These are phyloP conservation scores for Eilema caniola DNA, from an alignment of 2,888 invertebrate species.

Conservation along the genomic window DNA sequence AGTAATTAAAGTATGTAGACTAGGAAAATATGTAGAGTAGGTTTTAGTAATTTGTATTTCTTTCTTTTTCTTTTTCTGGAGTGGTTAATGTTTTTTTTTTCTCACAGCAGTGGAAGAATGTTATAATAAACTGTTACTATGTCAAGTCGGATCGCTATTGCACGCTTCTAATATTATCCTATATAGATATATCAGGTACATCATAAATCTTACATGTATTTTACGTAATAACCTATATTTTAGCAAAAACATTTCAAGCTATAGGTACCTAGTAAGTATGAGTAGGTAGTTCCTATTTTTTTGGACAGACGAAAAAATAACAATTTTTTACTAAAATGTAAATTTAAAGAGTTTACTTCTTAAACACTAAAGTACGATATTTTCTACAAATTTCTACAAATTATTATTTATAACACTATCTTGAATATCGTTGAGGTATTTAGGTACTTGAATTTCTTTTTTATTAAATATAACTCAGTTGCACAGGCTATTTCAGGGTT, in stretches of 20 bases:
- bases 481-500: no score
- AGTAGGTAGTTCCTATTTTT: no score
- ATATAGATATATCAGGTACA: background rate
- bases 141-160: background rate
- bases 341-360: no score
- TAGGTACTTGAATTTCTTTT: no score
- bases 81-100: background rate
- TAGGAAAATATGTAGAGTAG: background rate
- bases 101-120: background rate
- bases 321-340: no score
- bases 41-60: background rate
- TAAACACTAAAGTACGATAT: no score
- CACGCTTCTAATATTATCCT: background rate
- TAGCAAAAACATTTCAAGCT: background rate
- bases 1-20: background rate
- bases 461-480: no score
- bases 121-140: background rate
- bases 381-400: no score
- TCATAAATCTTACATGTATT: background rate
- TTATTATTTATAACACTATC: no score
- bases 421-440: no score
- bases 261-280: no score
- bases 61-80: background rate
- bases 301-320: no score
- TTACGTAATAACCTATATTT: background rate